Percentiles rank a stretch among this genome's conserved stretches.
Evolutionary conservation across 2,113 vertebrate species (phyloP).

Genomic region (Sorex fumeus): DNA sequence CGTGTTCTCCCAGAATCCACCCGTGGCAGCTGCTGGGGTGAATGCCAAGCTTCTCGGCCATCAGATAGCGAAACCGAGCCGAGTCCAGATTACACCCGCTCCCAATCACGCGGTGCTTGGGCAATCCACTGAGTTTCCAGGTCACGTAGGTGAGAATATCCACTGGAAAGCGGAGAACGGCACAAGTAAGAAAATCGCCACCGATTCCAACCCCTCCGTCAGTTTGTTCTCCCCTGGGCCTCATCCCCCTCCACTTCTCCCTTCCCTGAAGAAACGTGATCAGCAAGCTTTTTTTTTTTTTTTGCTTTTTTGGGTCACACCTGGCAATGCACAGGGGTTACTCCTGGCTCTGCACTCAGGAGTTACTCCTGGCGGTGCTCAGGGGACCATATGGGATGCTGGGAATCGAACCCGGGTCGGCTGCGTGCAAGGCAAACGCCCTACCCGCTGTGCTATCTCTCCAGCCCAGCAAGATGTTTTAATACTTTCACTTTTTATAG

Average conservation of each 20-base stretch:
- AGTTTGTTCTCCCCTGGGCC: background rate
- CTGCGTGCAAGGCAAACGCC: no score
- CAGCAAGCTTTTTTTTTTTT: no score
- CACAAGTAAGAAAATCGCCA: background rate
- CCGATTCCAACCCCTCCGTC: background rate
- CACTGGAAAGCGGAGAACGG: slow-evolving; percentile 87
- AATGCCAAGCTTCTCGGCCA: slow-evolving; percentile 95
- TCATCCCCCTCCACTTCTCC: background rate
- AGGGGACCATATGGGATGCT: no score
- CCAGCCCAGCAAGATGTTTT: no score
- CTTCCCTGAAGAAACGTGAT: background rate
- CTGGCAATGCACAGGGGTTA: no score
- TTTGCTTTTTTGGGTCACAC: no score
- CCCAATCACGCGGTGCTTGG: slow-evolving; percentile 96
- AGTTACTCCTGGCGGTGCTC: no score
- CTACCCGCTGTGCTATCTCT: no score
- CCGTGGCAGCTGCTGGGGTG: slow-evolving; percentile 96
- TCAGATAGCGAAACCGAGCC: slow-evolving; percentile 96
- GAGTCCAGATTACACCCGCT: slow-evolving; percentile 99
- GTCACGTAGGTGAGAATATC: slow-evolving; percentile 98
- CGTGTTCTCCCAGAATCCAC: slow-evolving; percentile 98
- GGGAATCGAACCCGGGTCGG: no score
- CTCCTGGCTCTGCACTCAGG: no score
- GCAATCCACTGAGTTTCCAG: slow-evolving; percentile 99
- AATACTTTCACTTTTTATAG: background rate